phyloP scores from a whole-genome alignment of 2,113 vertebrate genomes.

The Tor tambroides region DNA sequence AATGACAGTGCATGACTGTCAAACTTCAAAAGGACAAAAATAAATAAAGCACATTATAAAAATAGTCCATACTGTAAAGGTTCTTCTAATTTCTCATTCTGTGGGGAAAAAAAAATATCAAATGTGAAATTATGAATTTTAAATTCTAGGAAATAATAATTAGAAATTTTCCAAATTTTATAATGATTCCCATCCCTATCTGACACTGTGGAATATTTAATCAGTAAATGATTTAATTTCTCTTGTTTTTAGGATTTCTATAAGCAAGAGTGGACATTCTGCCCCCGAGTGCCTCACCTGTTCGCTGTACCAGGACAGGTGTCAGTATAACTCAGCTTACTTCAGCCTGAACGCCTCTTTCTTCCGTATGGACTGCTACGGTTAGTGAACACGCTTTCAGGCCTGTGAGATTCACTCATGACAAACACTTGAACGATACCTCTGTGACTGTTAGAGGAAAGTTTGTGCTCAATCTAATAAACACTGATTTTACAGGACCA shows the following conservation, averaged over 20 bases:
- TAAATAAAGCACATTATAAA: neutral
- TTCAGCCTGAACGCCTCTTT: slow-evolving; percentile 86
- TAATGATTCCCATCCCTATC: no score
- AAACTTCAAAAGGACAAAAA: no score
- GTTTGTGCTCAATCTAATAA: neutral
- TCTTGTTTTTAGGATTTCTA: slow-evolving; percentile 74
- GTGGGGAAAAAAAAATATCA: no score
- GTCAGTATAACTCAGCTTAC: slow-evolving; percentile 89
- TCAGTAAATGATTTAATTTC: no score
- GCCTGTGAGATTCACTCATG: slow-evolving; percentile 4
- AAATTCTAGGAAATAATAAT: no score
- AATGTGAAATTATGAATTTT: no score
- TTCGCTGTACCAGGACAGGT: slow-evolving; percentile 78
- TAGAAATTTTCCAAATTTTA: no score
- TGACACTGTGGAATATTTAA: no score
- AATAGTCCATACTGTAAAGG: neutral
- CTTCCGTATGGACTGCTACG: slow-evolving; percentile 87
- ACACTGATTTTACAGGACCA: slow-evolving; percentile 80
- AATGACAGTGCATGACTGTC: no score
- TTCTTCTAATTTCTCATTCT: no score
- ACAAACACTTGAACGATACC: neutral
- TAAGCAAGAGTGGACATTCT: slow-evolving; percentile 63
- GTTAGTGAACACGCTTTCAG: slow-evolving; percentile 76
- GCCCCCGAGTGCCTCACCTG: slow-evolving; percentile 85
- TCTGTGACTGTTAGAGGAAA: neutral